Evolutionary conservation across 2,797 vertebrate genomes (phyloP).

Genomic region (Ptychobarbus kaznakovi): DNA sequence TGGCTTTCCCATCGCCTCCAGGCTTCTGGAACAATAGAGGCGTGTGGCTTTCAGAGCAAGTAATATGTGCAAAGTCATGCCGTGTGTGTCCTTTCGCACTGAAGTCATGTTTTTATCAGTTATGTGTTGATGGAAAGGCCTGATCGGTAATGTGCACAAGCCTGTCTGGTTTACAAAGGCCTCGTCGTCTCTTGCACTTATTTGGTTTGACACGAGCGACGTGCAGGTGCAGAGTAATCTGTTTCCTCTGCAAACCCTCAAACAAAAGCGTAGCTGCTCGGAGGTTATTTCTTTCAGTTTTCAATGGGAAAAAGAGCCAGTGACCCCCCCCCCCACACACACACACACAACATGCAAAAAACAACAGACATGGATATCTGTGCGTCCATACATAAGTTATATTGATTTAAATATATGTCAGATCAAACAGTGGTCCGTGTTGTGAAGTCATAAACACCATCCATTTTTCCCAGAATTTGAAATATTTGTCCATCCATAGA

Average conservation of each 20-base stretch:
- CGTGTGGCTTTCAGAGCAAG: neutral
- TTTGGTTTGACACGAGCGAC: neutral
- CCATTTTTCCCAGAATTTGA: too few species aligned
- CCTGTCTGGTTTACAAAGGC: neutral
- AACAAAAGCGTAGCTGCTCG: neutral
- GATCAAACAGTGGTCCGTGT: too few species aligned
- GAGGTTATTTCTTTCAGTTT: neutral
- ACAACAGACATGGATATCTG: too few species aligned
- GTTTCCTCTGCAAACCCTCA: conserved; percentile 18
- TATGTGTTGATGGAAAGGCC: neutral
- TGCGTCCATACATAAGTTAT: too few species aligned
- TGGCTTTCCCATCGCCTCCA: conserved; percentile 55
- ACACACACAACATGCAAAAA: too few species aligned
- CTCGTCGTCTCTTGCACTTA: neutral
- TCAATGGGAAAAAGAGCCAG: neutral
- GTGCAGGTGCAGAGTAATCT: neutral
- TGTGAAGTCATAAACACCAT: too few species aligned
- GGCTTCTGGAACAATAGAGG: conserved; percentile 2
- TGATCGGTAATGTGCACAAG: neutral
- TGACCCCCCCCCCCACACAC: neutral
- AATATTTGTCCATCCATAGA: too few species aligned
- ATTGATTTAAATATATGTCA: too few species aligned
- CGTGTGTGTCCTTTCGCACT: neutral
- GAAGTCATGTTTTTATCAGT: neutral
- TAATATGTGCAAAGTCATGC: conserved; percentile 6